Percentiles rank a stretch among this genome's conserved stretches.
These are phyloP conservation scores for Prorops nasuta DNA, from an alignment of 1,140 invertebrate species.

Conservation along the genomic window DNA sequence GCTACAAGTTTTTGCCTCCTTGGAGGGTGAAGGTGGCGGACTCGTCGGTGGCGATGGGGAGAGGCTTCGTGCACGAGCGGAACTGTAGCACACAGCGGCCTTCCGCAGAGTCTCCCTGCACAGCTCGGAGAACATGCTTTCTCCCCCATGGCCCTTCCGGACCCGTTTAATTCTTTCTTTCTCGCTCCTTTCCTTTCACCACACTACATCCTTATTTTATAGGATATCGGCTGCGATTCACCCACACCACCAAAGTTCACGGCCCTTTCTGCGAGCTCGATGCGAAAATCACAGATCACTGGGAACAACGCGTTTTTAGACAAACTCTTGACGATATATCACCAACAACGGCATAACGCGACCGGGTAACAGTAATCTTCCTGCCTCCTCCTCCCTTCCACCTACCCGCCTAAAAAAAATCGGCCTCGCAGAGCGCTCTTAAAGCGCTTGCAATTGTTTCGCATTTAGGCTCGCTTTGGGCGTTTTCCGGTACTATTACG, in stretches of 20 bases:
- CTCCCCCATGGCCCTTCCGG: conserved; percentile 53
- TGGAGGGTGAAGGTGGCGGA: conserved; percentile 51
- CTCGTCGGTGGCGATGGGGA: conserved; percentile 52
- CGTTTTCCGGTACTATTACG: background rate
- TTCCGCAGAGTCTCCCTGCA: conserved; percentile 64
- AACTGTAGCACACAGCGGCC: conserved; percentile 56
- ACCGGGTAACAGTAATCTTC: too few species aligned
- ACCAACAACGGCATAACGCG: too few species aligned
- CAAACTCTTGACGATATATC: too few species aligned
- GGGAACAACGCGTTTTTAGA: background rate
- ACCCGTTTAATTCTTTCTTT: conserved; percentile 22
- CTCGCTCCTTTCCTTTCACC: conserved; percentile 1
- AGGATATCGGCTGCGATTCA: background rate
- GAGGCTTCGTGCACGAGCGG: conserved; percentile 50
- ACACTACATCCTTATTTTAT: background rate
- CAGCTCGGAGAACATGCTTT: conserved; percentile 63
- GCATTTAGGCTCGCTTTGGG: background rate
- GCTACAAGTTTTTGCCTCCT: conserved; percentile 45
- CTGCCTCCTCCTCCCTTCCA: too few species aligned
- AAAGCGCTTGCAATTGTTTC: background rate
- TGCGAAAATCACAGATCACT: background rate
- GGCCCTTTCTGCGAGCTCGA: too few species aligned
- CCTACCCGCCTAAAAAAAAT: too few species aligned
- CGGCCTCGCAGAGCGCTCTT: background rate
- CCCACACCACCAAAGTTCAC: background rate